A percentile compares a stretch with the other conserved stretches of the same genome.
Evolutionary conservation across 1,140 invertebrate species (phyloP).

Genomic region (Thalassaphorura encarpata): DNA sequence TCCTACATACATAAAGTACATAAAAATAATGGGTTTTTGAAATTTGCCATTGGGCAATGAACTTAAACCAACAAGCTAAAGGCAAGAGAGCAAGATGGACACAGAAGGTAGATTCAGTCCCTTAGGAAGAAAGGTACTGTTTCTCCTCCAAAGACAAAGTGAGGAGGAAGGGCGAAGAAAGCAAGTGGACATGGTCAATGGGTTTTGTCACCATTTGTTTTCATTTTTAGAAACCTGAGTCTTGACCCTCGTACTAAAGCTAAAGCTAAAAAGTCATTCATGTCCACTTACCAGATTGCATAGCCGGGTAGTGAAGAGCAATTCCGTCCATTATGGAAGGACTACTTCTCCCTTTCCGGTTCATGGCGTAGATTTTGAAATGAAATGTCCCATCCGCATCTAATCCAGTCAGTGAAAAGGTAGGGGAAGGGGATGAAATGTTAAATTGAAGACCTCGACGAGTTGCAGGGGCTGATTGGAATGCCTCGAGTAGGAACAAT

Average conservation of each 20-base stretch:
- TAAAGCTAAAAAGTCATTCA: conserved; percentile 12
- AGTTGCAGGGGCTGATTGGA: conserved; percentile 36
- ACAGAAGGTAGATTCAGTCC: too few relatives aligned
- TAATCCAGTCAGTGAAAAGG: conserved; percentile 57
- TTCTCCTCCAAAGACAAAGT: too few relatives aligned
- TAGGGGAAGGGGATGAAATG: conserved; percentile 51
- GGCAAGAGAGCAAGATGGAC: too few relatives aligned
- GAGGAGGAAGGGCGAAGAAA: conserved; percentile 8
- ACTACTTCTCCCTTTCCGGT: conserved; percentile 63
- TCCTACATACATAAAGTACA: too few relatives aligned
- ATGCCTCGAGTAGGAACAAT: conserved; percentile 31
- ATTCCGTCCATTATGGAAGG: conserved; percentile 59
- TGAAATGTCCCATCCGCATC: conserved; percentile 63
- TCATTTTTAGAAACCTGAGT: conserved; percentile 22
- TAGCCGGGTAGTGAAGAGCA: conserved; percentile 65
- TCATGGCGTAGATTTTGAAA: conserved; percentile 61
- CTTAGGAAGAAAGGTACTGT: too few relatives aligned
- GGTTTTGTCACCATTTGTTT: conserved; percentile 32
- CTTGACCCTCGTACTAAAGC: too few relatives aligned
- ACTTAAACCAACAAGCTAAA: too few relatives aligned
- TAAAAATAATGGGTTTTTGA: too few relatives aligned
- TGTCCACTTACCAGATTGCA: conserved; percentile 57
- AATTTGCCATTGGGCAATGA: too few relatives aligned
- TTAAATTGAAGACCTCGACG: conserved; percentile 48
- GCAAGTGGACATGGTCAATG: conserved; percentile 18